phyloP scores from a whole-genome alignment of 2,113 vertebrate species.

The Coptodon bakossiorum region DNA sequence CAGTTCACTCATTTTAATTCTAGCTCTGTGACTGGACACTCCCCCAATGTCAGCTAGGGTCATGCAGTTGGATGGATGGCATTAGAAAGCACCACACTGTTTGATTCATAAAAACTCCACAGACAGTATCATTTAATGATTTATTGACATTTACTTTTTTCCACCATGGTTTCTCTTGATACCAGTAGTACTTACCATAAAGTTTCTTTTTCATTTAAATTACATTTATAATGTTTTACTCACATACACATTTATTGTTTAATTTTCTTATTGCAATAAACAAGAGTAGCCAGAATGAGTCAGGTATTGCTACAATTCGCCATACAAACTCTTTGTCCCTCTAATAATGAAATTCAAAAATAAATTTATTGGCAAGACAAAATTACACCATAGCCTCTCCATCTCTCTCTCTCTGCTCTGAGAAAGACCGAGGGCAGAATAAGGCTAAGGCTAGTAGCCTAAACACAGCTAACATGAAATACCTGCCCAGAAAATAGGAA shows the following conservation, averaged over 20 bases:
- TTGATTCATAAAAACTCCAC: constrained; percentile 10
- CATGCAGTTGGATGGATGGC: background rate
- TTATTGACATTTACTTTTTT: constrained; percentile 75
- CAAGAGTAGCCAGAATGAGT: constrained; percentile 77
- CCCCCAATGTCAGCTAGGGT: background rate
- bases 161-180: constrained; percentile 70
- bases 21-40: background rate
- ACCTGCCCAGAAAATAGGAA: constrained; percentile 68
- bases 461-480: constrained; percentile 74
- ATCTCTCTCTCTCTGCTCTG: constrained; percentile 44
- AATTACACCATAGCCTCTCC: constrained; percentile 67
- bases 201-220: constrained; percentile 75
- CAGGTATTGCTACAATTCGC: constrained; percentile 78
- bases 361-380: constrained; percentile 77
- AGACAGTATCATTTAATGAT: constrained; percentile 63
- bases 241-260: constrained; percentile 76
- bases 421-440: constrained; percentile 67
- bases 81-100: background rate
- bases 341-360: constrained; percentile 74
- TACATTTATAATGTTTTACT: constrained; percentile 77
- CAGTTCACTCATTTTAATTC: background rate
- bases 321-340: constrained; percentile 70
- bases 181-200: constrained; percentile 72
- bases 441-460: constrained; percentile 77
- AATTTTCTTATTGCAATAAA: constrained; percentile 81